A percentile compares a stretch with the other conserved stretches of the same genome.
phyloP scores from a whole-genome alignment of 2,113 vertebrate genomes.

The Clarias gariepinus region DNA sequence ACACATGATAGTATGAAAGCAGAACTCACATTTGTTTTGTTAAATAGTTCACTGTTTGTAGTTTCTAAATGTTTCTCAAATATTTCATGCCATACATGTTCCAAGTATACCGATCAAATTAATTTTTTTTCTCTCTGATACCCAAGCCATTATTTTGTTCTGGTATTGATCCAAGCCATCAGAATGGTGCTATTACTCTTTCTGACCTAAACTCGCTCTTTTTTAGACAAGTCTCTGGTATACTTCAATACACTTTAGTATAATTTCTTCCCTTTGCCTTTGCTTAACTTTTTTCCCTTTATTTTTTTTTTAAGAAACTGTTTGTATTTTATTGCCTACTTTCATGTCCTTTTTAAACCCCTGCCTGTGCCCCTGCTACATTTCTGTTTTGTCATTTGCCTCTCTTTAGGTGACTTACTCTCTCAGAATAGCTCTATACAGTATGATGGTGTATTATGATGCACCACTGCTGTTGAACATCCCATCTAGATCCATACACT shows the following conservation, averaged over 20 bases:
- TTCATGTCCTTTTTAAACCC: background rate
- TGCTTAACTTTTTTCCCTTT: background rate
- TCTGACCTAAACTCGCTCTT: background rate
- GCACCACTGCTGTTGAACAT: background rate
- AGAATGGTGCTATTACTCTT: background rate
- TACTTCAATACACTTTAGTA: background rate
- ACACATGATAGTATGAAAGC: background rate
- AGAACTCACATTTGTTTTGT: background rate
- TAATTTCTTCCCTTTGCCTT: background rate
- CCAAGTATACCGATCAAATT: background rate
- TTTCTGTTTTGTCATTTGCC: background rate
- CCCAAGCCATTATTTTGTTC: background rate
- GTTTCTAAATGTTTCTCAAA: background rate
- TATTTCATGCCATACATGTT: background rate
- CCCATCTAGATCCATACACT: background rate
- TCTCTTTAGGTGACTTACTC: background rate
- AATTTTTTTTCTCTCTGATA: background rate
- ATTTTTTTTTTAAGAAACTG: background rate
- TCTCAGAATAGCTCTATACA: background rate
- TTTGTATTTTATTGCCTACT: background rate
- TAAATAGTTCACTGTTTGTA: background rate
- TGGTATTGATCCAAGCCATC: background rate
- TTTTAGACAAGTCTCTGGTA: background rate
- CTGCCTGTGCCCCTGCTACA: background rate
- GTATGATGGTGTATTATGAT: background rate